A percentile compares a stretch with the other conserved stretches of the same genome.
Evolutionary conservation across 2,888 invertebrate species (phyloP).

Genomic region (Clanis bilineata): DNA sequence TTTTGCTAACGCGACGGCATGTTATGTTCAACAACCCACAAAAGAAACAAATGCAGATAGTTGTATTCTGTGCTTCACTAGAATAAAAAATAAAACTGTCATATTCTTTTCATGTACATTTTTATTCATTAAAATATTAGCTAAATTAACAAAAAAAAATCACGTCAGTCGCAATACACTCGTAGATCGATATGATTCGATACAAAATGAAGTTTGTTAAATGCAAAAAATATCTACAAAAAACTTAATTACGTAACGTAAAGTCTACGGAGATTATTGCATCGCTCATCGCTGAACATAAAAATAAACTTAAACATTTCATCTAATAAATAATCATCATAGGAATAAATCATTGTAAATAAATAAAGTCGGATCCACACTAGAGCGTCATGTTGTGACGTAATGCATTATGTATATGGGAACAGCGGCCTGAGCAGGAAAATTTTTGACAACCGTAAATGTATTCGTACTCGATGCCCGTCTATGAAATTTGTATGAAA

Average conservation of each 20-base stretch:
- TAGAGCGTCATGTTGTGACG: background rate
- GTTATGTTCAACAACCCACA: too few relatives aligned
- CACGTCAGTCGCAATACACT: constrained; percentile 47
- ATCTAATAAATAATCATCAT: constrained; percentile 23
- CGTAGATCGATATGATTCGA: constrained; percentile 38
- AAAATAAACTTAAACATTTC: constrained; percentile 36
- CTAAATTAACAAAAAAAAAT: constrained; percentile 44
- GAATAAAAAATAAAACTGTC: background rate
- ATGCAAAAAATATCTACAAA: constrained; percentile 53
- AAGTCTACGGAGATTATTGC: constrained; percentile 39
- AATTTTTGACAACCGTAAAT: too few relatives aligned
- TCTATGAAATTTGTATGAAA: too few relatives aligned
- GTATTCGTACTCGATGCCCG: too few relatives aligned
- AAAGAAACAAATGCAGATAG: too few relatives aligned
- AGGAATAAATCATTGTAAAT: constrained; percentile 28
- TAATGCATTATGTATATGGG: too few relatives aligned
- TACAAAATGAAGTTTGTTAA: constrained; percentile 40
- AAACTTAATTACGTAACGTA: constrained; percentile 27
- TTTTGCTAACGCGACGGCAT: too few relatives aligned
- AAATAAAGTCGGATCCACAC: constrained; percentile 33
- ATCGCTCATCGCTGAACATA: constrained; percentile 31
- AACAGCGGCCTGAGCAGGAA: too few relatives aligned
- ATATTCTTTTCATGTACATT: constrained; percentile 28
- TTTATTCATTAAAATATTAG: constrained; percentile 37
- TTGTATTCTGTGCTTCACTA: background rate